Evolutionary conservation across 2,888 invertebrate genomes (phyloP).

Genomic region (Glyphotaelius pellucidus): DNA sequence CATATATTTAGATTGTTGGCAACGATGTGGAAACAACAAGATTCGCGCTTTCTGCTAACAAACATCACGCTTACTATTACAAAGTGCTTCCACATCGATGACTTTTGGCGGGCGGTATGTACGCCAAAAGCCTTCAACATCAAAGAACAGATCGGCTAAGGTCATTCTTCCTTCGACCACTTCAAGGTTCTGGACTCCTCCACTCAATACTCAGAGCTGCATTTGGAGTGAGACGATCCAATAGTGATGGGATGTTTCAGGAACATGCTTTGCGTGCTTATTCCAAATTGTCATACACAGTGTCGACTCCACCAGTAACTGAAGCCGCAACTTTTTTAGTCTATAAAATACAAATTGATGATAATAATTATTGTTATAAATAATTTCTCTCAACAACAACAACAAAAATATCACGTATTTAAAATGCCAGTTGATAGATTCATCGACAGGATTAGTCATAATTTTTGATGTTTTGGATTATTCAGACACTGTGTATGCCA

Average conservation of each 20-base stretch:
- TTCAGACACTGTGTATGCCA: not conserved
- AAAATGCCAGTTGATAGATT: not conserved
- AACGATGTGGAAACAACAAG: not conserved
- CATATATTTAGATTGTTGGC: not conserved
- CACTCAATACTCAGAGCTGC: no score
- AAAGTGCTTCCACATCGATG: not conserved
- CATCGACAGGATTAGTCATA: not conserved
- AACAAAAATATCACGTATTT: not conserved
- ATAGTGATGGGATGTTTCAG: not conserved
- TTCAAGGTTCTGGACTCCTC: no score
- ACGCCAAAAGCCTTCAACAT: no score
- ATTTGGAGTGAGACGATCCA: not conserved
- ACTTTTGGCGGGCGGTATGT: no score
- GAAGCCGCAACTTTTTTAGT: not conserved
- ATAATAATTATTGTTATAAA: not conserved
- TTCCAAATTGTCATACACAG: not conserved
- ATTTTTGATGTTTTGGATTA: not conserved
- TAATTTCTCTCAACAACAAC: not conserved
- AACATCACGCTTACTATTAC: not conserved
- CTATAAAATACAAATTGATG: not conserved
- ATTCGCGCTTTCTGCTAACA: not conserved
- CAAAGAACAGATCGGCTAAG: not conserved
- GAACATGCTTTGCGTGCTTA: not conserved
- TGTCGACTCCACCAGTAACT: not conserved
- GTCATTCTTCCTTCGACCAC: not conserved